Conservation (phyloP, 2,113 vertebrate species). For the Oxyura jamaicensis region DNA sequence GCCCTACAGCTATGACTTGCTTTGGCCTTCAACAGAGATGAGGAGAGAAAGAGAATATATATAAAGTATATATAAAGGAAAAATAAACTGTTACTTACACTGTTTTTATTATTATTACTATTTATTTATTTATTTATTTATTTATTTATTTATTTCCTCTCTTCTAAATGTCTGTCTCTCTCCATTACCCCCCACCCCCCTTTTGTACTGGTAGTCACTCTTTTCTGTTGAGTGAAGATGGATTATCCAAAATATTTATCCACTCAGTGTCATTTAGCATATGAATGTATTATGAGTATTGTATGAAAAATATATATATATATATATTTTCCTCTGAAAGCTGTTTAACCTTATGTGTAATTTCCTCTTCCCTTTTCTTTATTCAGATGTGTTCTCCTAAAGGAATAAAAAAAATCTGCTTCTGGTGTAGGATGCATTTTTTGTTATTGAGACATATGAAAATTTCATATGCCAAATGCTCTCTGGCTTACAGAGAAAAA, state of each 20-base stretch:
- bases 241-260: background rate
- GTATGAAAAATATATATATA: background rate
- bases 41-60: background rate
- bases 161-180: background rate
- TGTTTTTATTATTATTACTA: background rate
- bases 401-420: background rate
- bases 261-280: background rate
- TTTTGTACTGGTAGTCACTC: background rate
- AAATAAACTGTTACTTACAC: background rate
- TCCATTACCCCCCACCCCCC: background rate
- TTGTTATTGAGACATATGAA: conserved; percentile 27
- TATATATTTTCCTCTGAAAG: background rate
- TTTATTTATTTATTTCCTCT: too few relatives aligned
- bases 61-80: background rate
- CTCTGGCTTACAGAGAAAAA: background rate
- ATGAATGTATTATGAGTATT: background rate
- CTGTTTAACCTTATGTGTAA: background rate
- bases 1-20: background rate
- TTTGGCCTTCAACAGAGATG: background rate
- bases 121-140: background rate
- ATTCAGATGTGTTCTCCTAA: background rate
- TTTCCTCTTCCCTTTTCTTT: conserved; percentile 53
- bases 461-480: conserved; percentile 45
- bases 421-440: background rate
- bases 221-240: background rate